Conservation (phyloP, 2,888 invertebrate species). For the Parthenolecanium corni region DNA sequence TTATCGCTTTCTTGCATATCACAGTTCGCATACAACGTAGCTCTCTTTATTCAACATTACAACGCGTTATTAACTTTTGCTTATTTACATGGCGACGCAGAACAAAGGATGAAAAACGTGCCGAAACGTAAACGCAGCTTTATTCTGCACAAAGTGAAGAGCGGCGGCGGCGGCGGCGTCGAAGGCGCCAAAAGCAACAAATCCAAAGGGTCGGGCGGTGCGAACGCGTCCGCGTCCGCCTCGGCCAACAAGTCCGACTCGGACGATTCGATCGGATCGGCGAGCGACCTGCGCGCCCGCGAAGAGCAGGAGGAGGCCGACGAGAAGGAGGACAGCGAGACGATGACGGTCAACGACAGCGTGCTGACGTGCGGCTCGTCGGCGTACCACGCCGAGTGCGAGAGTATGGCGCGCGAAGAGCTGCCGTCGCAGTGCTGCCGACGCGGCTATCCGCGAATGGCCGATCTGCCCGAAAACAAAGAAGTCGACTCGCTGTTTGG, state of each 20-base stretch:
- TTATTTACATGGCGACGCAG: too few relatives aligned
- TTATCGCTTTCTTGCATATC: too few relatives aligned
- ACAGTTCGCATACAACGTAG: too few relatives aligned
- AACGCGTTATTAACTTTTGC: too few relatives aligned
- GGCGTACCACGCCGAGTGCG: constrained; percentile 60
- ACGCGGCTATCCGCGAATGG: constrained; percentile 10
- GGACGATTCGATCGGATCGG: constrained; percentile 60
- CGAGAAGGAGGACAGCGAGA: constrained; percentile 41
- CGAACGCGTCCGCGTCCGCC: not conserved
- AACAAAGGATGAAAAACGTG: not conserved
- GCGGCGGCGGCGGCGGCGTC: not conserved
- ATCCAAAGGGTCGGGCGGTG: not conserved
- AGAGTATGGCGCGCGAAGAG: constrained; percentile 45
- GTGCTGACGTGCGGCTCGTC: constrained; percentile 56
- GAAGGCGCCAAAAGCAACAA: not conserved
- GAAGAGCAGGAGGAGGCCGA: constrained; percentile 41
- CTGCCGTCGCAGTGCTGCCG: constrained; percentile 30
- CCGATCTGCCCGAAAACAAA: constrained; percentile 34
- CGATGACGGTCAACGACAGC: constrained; percentile 50
- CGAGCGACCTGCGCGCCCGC: constrained; percentile 53
- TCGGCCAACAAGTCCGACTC: constrained; percentile 37
- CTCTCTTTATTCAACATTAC: too few relatives aligned
- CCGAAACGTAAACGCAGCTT: constrained; percentile 1
- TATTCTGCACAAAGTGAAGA: not conserved
- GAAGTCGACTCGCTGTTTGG: constrained; percentile 52